Base-by-base conservation (phyloP, 2,113 vertebrate genomes). In the Sebastes schlegelii region DNA sequence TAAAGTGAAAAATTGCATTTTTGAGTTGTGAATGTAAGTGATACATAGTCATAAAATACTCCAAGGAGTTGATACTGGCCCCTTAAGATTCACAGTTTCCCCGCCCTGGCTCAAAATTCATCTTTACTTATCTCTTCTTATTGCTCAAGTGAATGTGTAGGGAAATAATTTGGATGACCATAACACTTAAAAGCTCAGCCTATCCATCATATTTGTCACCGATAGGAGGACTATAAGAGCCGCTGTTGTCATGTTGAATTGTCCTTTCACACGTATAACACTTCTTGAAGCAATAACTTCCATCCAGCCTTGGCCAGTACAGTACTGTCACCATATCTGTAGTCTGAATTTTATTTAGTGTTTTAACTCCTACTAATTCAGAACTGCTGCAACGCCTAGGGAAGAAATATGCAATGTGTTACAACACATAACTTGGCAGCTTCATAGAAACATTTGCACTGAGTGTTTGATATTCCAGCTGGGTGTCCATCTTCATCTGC, bases 171-270 rank as follows among this genome's bases (percentile, higher is more conserved):
- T 65, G 72, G 61, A 81, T 83, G 57, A 78, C 34, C 62, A 42
- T 46, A 69, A 70, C 66, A 64, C 43, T 79, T 79, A 66, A 21
- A 82, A 68, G 81, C 63, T 71, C 14, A 71, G 68, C 23, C 63
- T 73, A 16, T 80, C 16, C 1, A 57, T 8, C 42, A n/a, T 54
- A 62, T 74, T 76, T 77, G 49, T 66, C 26, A 72, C 26, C 51
- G 34, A 62, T 40, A 71, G 60, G 69, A 51, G 80, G 64, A 80
- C 79, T 80, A 80, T 34, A 71, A 63, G 42, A 72, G 77, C 54
- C 82, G n/a, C 21, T 80, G 58, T 74, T 54, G 8, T 68, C 55
- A 34, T 71, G 40, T 62, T 68, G 14, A 82, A 80, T 77, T 79
- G 48, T 75, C 21, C 64, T 82, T 82, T 79, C n/a, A 49, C 49